Evolutionary conservation across 2,888 invertebrate species (phyloP).

Genomic region (Dynastes grantii): DNA sequence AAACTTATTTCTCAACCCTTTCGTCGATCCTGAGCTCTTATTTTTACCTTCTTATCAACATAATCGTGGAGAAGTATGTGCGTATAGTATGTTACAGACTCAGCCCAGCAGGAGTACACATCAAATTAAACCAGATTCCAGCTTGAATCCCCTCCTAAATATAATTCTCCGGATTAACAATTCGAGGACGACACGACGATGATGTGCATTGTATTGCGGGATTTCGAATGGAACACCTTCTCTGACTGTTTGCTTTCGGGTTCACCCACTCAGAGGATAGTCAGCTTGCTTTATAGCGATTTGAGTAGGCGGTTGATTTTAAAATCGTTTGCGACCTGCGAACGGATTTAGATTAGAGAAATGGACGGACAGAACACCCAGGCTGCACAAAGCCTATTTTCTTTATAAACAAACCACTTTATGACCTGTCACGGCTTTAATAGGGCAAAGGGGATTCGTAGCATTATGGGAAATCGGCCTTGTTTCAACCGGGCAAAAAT

Average conservation of each 20-base stretch:
- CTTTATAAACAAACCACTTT: constrained; percentile 19
- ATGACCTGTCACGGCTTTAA: not conserved
- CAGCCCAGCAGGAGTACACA: too few relatives aligned
- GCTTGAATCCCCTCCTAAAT: not conserved
- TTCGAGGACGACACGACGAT: not conserved
- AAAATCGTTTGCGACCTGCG: not conserved
- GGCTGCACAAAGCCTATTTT: constrained; percentile 11
- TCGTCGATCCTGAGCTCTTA: too few relatives aligned
- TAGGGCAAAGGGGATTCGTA: not conserved
- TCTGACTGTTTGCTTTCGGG: not conserved
- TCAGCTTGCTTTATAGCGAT: not conserved
- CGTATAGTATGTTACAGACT: too few relatives aligned
- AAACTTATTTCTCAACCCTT: too few relatives aligned
- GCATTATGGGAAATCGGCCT: not conserved
- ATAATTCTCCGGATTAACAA: constrained; percentile 16
- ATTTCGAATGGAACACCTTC: not conserved
- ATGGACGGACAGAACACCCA: not conserved
- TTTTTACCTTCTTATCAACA: too few relatives aligned
- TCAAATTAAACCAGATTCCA: not conserved
- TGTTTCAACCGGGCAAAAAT: not conserved
- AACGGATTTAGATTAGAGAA: constrained; percentile 15
- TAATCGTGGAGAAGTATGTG: too few relatives aligned
- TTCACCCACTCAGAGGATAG: not conserved
- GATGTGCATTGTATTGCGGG: not conserved
- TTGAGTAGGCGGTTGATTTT: not conserved